Evolutionary conservation across 2,888 invertebrate species (phyloP), one percentile per base, ranked within the genome.

Genomic region (Pyrrhosoma nymphula): DNA sequence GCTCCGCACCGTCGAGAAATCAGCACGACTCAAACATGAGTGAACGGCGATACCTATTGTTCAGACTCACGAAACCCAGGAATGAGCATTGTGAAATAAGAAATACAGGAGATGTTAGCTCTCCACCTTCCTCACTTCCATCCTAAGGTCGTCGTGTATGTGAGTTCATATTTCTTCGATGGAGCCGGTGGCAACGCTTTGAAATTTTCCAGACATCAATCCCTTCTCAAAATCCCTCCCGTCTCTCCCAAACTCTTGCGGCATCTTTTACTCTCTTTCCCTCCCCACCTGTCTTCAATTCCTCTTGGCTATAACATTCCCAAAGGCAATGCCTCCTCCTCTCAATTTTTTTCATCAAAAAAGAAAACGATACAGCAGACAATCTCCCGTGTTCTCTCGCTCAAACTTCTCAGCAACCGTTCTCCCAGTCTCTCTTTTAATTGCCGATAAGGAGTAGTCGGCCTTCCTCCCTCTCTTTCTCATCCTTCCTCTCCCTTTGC

Each of bases 191-290:
- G 20, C 60, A 26, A 55, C 18, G 60, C 60, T 18, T 90, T 30
- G 56, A n/a, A 30, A 90, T 90, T 90, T 56, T 90, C 82, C 26
- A 82, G 30, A 30, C n/a, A 18, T 35, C 82, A 20, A 82, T 90
- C 56, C 20, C 60, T 60, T 60, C 20, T 63, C 56, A 4, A 60
- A 16, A 30, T 26, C 90, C n/a, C 56, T 60, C 90, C 56, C 30
- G 16, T 47, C 20, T 88, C 39, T 23, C 88, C 8, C 20, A 23
- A 18, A 26, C 14, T 26, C 47, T 47, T 47, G 2, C 8, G 47
- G n/a, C n/a, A n/a, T 6, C 35, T 23, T 82, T 82, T 20, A 39
- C 88, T 10, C 30, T 63, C 56, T 30, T 20, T 30, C 39, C 63
- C 8, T 20, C 26, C 63, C 60, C 0, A 20, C 35, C 39, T 60